Base-by-base conservation (phyloP, 1,140 invertebrate genomes). In the Drosophila willistoni region DNA sequence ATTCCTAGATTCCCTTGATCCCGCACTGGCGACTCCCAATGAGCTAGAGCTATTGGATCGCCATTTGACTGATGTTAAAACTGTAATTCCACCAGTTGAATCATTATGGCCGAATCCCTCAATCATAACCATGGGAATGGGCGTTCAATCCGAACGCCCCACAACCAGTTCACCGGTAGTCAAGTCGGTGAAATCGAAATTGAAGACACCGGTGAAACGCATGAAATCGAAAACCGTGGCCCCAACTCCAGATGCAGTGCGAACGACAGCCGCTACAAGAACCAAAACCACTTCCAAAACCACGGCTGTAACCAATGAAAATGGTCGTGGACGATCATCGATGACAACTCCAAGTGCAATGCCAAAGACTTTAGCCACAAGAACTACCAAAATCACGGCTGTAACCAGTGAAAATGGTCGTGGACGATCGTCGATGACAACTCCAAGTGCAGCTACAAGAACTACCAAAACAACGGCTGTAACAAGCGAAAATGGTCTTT, bases 81-180 rank as follows among this genome's bases (percentile, higher is more conserved):
- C 65, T 0, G 9, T 47, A 7, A 51, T 57, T 1, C 17, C 33
- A 3, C 39, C 68, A 3, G 13, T n/a, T 0, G 9, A 7, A 0
- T 51, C 62, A 6, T 54, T 83, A 13, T 79, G 68, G 75, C 80
- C 80, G 13, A 55, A 65, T 69, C 80, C 80, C 0, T 41, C 57
- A 1, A 36, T 83, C 0, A 7, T 83, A 0, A 76, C 69, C 5
- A 17, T 68, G 39, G 80, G 81, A 51, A 79, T 83, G 72, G 17
- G 13, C 13, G 0, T 4, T 34, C 17, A 19, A 19, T 10, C 7
- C 1, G 6, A 22, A 17, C 44, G 17, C 7, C 44, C 44, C 44
- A 19, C 17, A 51, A 10, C 44, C 13, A 22, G 17, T 22, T 5
- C 10, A 7, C 19, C 44, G 3, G 2, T 47, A 10, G 17, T 0